Evolutionary conservation across 2,797 vertebrate species (phyloP).

Genomic region (Phataginus tetradactyla): DNA sequence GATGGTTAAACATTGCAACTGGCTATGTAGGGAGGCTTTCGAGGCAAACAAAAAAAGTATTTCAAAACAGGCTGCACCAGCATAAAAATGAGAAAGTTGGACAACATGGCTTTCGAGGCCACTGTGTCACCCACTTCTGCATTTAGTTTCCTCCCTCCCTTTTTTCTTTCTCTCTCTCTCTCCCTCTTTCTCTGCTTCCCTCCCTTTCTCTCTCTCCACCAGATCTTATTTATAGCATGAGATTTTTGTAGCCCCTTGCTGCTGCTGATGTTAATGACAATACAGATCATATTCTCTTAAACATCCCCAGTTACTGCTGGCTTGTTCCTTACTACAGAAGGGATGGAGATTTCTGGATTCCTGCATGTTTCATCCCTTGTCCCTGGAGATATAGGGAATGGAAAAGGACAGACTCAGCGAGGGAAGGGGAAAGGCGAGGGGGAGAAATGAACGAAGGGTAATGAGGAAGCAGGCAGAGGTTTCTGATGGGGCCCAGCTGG

Average conservation of each 20-base stretch:
- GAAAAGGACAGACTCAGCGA: constrained; percentile 29
- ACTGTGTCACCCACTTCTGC: background rate
- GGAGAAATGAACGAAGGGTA: constrained; percentile 19
- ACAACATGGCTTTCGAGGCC: background rate
- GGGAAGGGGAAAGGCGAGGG: background rate
- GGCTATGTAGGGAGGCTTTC: background rate
- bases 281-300: constrained; percentile 34
- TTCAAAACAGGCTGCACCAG: background rate
- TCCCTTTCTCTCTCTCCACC: background rate
- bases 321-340: constrained; percentile 47
- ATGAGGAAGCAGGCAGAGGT: constrained; percentile 55
- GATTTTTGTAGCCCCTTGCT: background rate
- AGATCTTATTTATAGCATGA: constrained; percentile 25
- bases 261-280: constrained; percentile 17
- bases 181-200: background rate
- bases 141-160: background rate
- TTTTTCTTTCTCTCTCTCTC: background rate
- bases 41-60: background rate
- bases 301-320: constrained; percentile 30
- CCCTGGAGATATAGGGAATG: constrained; percentile 3
- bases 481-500: constrained; percentile 55
- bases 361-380: background rate
- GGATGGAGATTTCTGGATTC: constrained; percentile 49
- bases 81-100: background rate
- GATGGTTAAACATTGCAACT: background rate